These are phyloP conservation scores for Melanotaenia maccullochi DNA, from an alignment of 2,797 vertebrate genomes.

Conservation along the genomic window DNA sequence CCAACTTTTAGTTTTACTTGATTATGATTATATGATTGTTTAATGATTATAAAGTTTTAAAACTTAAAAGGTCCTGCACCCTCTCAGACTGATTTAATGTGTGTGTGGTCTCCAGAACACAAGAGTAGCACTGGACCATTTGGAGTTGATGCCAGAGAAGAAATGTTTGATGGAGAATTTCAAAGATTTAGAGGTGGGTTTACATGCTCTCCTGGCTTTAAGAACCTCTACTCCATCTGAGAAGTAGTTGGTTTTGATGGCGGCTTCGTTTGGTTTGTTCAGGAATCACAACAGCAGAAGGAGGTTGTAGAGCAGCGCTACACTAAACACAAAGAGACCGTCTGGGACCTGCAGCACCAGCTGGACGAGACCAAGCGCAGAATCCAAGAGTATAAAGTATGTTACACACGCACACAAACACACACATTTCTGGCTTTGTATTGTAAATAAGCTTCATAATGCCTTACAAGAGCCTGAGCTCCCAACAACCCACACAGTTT, in stretches of 20 bases:
- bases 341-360: constrained; percentile 86
- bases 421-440: background rate
- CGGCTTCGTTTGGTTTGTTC: constrained; percentile 36
- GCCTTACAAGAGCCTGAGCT: constrained; percentile 25
- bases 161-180: constrained; percentile 88
- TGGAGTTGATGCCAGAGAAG: constrained; percentile 93
- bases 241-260: background rate
- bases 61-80: background rate
- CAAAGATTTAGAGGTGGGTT: constrained; percentile 86
- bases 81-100: background rate
- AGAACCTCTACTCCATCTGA: background rate
- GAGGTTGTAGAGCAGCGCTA: constrained; percentile 86
- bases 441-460: constrained; percentile 31
- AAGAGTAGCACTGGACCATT: constrained; percentile 87
- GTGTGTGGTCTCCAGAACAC: constrained; percentile 82
- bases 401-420: constrained; percentile 8
- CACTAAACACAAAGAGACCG: constrained; percentile 86
- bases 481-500: constrained; percentile 58
- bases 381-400: constrained; percentile 86
- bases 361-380: constrained; percentile 86
- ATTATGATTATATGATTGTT: too few species aligned
- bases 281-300: constrained; percentile 85
- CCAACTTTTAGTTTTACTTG: background rate
- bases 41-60: too few species aligned
- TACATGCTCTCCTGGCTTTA: background rate